These are phyloP conservation scores for Phania funesta DNA, from an alignment of 2,888 invertebrate genomes.

Conservation along the genomic window DNA sequence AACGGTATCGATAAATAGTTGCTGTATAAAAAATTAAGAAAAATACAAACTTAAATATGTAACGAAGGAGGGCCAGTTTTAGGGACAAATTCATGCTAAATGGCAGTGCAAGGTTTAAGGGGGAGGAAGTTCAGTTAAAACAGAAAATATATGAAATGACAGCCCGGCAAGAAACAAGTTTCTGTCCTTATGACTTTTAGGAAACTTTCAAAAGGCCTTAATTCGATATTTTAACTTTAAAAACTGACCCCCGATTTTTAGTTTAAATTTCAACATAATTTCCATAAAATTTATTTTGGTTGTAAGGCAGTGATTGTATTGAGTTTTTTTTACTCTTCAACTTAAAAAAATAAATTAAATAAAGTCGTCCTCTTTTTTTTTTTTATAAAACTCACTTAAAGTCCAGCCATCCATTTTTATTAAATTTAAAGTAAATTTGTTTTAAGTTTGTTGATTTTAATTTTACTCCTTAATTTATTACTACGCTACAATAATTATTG, in stretches of 20 bases:
- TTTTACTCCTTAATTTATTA: slow-evolving; percentile 34
- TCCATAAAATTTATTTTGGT: slow-evolving; percentile 50
- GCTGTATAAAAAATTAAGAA: no score
- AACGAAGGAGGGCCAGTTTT: background rate
- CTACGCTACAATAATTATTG: slow-evolving; percentile 54
- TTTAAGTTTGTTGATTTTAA: slow-evolving; percentile 27
- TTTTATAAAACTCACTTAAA: slow-evolving; percentile 1
- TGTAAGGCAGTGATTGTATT: slow-evolving; percentile 78
- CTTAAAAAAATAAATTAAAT: slow-evolving; percentile 7
- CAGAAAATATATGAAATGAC: background rate
- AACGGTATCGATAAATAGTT: background rate
- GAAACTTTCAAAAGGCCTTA: no score
- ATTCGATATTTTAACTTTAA: no score
- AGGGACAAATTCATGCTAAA: background rate
- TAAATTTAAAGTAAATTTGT: slow-evolving; percentile 41
- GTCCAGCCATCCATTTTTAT: background rate
- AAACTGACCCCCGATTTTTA: background rate
- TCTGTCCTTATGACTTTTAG: no score
- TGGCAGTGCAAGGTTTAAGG: background rate
- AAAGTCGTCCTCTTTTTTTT: no score
- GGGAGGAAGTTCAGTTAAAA: background rate
- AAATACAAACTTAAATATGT: background rate
- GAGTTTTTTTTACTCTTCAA: slow-evolving; percentile 49
- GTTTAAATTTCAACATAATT: slow-evolving; percentile 27
- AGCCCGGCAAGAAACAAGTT: background rate